phyloP scores from a whole-genome alignment of 2,888 invertebrate species.

The Pilophorus perplexus region DNA sequence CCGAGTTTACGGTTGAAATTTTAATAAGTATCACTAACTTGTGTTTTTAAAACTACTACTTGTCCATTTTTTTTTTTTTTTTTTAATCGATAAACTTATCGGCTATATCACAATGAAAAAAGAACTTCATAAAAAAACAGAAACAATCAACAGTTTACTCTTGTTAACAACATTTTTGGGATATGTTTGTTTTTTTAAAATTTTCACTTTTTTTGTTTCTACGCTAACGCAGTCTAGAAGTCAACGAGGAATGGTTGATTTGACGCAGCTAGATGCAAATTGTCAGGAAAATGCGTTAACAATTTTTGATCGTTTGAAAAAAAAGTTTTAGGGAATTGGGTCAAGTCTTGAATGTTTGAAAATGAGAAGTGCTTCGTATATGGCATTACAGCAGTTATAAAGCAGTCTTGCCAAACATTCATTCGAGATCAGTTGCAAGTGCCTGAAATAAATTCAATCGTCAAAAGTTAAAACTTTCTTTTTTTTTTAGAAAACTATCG shows the following conservation, averaged over 20 bases:
- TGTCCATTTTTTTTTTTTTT: slow-evolving; percentile 42
- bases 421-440: too few species aligned
- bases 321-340: too few species aligned
- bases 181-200: slow-evolving; percentile 45
- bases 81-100: slow-evolving; percentile 46
- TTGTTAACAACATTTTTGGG: slow-evolving; percentile 46
- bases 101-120: slow-evolving; percentile 48
- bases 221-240: slow-evolving; percentile 46
- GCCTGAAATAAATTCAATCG: too few species aligned
- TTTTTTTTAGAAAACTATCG: too few species aligned
- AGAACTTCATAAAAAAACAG: slow-evolving; percentile 44
- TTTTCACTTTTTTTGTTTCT: slow-evolving; percentile 26
- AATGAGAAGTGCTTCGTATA: too few species aligned
- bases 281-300: background rate
- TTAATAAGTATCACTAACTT: slow-evolving; percentile 18
- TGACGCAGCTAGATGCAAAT: slow-evolving; percentile 6
- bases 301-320: slow-evolving; percentile 2
- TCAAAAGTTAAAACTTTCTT: too few species aligned
- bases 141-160: slow-evolving; percentile 47
- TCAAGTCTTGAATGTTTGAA: too few species aligned
- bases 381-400: too few species aligned
- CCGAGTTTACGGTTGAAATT: background rate
- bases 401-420: too few species aligned
- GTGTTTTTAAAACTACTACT: slow-evolving; percentile 39
- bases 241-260: slow-evolving; percentile 48